phyloP scores from a whole-genome alignment of 2,797 vertebrate genomes.

The Orestias chungarensis region DNA sequence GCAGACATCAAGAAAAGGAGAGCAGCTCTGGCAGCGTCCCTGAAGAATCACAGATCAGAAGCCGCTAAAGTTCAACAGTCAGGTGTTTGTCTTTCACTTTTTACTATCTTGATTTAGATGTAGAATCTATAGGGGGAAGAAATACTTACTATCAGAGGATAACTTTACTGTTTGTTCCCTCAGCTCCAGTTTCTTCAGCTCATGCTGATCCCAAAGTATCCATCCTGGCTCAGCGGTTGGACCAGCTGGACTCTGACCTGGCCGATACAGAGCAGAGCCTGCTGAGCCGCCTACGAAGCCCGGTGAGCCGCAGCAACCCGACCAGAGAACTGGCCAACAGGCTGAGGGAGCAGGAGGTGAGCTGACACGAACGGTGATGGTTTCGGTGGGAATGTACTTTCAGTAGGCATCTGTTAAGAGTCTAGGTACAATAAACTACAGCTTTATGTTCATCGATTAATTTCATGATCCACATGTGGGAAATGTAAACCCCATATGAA shows the following conservation, averaged over 20 bases:
- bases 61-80: constrained; percentile 50
- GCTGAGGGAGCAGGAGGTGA: constrained; percentile 89
- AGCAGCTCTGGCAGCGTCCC: constrained; percentile 66
- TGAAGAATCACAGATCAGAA: constrained; percentile 78
- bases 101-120: background rate
- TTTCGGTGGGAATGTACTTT: background rate
- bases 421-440: background rate
- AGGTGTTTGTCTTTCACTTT: constrained; percentile 57
- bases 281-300: constrained; percentile 82
- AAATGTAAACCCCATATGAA: too few species aligned
- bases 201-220: constrained; percentile 78
- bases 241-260: constrained; percentile 82
- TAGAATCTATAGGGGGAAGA: background rate
- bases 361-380: constrained; percentile 16
- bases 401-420: background rate
- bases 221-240: constrained; percentile 81
- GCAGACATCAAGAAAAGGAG: constrained; percentile 85
- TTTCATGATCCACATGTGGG: too few species aligned
- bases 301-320: constrained; percentile 80
- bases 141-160: constrained; percentile 1
- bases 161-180: constrained; percentile 9
- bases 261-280: constrained; percentile 80
- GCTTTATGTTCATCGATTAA: background rate
- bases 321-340: constrained; percentile 84
- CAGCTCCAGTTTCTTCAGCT: constrained; percentile 67